phyloP scores from a whole-genome alignment of 1,140 invertebrate genomes.

The Brachionus rotundiformis region DNA sequence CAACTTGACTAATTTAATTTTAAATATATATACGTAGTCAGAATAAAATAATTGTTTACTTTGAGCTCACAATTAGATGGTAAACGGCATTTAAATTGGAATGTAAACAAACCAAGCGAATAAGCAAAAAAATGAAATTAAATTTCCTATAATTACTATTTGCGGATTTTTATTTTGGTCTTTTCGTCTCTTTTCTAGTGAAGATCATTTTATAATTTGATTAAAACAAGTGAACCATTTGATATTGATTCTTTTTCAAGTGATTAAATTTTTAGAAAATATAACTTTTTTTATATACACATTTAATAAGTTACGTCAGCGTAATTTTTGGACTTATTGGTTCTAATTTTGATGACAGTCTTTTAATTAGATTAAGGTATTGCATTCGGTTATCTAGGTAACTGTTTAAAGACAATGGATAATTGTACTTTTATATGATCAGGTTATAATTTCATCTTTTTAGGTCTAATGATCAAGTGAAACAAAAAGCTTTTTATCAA shows the following conservation, averaged over 20 bases:
- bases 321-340: not conserved
- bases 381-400: not conserved
- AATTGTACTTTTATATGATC: not conserved
- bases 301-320: not conserved
- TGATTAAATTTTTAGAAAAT: not conserved
- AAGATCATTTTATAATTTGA: conserved; percentile 24
- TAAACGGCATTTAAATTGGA: not conserved
- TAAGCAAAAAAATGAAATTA: not conserved
- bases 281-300: not conserved
- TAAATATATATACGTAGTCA: not conserved
- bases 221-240: conserved; percentile 33
- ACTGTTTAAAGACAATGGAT: not conserved
- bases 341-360: conserved; percentile 30
- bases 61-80: conserved; percentile 14
- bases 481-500: too few species aligned
- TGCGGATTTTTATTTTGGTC: conserved; percentile 39
- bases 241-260: not conserved
- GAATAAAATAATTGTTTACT: conserved; percentile 1
- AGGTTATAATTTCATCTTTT: conserved; percentile 3
- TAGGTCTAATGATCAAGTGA: conserved; percentile 28
- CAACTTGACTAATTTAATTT: conserved; percentile 9
- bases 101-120: conserved; percentile 7
- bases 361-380: conserved; percentile 17
- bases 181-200: conserved; percentile 37
- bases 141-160: conserved; percentile 13